phyloP scores from a whole-genome alignment of 1,140 invertebrate genomes.

The Brachionus rotundiformis region DNA sequence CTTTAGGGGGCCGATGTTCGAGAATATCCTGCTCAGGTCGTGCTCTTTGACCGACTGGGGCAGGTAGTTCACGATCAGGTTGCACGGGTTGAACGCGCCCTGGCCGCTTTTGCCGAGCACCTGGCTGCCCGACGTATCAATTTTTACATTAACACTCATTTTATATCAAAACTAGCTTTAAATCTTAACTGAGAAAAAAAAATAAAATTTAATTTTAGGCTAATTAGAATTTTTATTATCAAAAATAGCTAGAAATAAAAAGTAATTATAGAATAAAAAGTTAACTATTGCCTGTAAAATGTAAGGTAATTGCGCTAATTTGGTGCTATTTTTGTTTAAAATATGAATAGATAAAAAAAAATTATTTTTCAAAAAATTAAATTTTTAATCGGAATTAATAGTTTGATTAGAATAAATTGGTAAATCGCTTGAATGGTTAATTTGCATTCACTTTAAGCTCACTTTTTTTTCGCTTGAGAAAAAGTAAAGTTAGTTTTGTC shows the following conservation, averaged over 20 bases:
- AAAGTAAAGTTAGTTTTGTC: neutral
- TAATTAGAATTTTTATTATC: neutral
- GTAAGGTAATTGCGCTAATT: too few species aligned
- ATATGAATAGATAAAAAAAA: too few species aligned
- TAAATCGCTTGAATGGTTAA: neutral
- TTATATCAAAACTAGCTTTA: neutral
- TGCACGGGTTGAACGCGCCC: constrained; percentile 65
- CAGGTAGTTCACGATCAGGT: constrained; percentile 65
- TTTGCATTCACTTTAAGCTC: neutral
- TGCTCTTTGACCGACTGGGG: constrained; percentile 51
- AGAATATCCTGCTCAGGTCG: constrained; percentile 30
- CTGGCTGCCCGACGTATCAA: neutral
- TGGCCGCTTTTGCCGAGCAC: neutral
- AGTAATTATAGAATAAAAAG: too few species aligned
- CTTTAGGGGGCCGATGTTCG: constrained; percentile 27
- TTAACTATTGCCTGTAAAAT: neutral
- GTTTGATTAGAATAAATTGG: too few species aligned
- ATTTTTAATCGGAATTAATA: too few species aligned
- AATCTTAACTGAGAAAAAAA: neutral
- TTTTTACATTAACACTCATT: constrained; percentile 30
- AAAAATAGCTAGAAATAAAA: neutral
- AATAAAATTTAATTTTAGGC: too few species aligned
- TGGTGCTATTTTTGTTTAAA: too few species aligned
- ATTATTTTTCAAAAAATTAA: too few species aligned
- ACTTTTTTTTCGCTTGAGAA: neutral